A percentile compares a stretch with the other conserved stretches of the same genome.
Evolutionary conservation across 2,888 invertebrate species (phyloP).

Genomic region (Proisotoma minuta): DNA sequence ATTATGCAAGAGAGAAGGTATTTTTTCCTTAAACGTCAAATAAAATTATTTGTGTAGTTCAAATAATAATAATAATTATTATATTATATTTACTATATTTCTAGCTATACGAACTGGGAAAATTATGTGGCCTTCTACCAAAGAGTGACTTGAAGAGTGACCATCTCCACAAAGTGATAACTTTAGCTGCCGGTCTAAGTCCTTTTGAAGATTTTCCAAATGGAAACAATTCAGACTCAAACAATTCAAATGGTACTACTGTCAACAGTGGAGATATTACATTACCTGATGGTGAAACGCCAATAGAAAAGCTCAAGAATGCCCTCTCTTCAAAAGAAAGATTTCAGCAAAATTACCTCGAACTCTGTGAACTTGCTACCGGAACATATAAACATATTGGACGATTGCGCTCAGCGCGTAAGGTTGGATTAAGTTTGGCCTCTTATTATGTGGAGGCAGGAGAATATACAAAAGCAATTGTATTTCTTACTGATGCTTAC

Average conservation of each 20-base stretch:
- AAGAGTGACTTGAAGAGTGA: slow-evolving; percentile 75
- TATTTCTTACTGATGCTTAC: slow-evolving; percentile 79
- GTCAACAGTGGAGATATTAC: slow-evolving; percentile 6
- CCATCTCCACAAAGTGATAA: slow-evolving; percentile 84
- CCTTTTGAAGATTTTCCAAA: slow-evolving; percentile 33
- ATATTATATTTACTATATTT: not conserved
- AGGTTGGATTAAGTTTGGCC: slow-evolving; percentile 83
- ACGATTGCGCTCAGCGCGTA: slow-evolving; percentile 62
- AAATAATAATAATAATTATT: not conserved
- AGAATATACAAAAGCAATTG: slow-evolving; percentile 81
- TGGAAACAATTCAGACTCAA: slow-evolving; percentile 18
- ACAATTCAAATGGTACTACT: not conserved
- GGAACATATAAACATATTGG: slow-evolving; percentile 94
- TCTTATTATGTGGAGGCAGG: slow-evolving; percentile 81
- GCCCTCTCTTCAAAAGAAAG: slow-evolving; percentile 82
- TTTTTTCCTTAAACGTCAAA: slow-evolving; percentile 6
- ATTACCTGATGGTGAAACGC: slow-evolving; percentile 51
- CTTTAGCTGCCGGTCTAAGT: slow-evolving; percentile 76
- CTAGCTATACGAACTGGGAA: slow-evolving; percentile 76
- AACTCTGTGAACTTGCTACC: slow-evolving; percentile 89
- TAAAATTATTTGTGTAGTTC: not conserved
- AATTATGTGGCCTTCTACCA: slow-evolving; percentile 84
- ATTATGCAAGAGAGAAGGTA: slow-evolving; percentile 80
- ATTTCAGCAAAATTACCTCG: slow-evolving; percentile 85
- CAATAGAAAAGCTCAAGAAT: slow-evolving; percentile 80